A percentile compares a stretch with the other conserved stretches of the same genome.
Evolutionary conservation across 2,888 invertebrate genomes (phyloP).

Genomic region (Incurvaria masculella): DNA sequence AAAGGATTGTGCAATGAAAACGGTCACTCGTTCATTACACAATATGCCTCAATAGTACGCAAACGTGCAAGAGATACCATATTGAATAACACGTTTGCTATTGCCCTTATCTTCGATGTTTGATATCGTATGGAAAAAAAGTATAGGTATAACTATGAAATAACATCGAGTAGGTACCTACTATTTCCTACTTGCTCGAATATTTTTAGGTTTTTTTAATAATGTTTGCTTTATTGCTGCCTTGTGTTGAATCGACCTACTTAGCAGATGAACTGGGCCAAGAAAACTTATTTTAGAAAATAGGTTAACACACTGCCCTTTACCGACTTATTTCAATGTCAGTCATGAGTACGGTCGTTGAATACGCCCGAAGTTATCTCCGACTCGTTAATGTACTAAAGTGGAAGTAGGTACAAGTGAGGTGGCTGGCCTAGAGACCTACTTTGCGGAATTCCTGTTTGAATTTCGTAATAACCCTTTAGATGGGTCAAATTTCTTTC

Average conservation of each 20-base stretch:
- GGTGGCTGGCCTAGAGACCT: conserved; percentile 90
- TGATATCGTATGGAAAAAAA: no score
- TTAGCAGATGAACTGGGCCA: conserved; percentile 28
- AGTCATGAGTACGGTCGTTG: conserved; percentile 63
- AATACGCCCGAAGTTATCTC: conserved; percentile 68
- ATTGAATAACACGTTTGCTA: no score
- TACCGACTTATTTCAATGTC: conserved; percentile 58
- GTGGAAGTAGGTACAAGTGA: conserved; percentile 69
- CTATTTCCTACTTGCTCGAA: no score
- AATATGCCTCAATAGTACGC: conserved; percentile 49
- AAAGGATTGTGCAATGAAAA: conserved; percentile 59
- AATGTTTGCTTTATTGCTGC: neutral
- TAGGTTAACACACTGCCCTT: conserved; percentile 53
- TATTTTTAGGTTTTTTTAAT: conserved; percentile 15
- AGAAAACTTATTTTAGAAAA: conserved; percentile 40
- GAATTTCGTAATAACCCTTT: conserved; percentile 31
- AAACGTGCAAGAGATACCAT: no score
- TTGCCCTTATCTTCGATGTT: no score
- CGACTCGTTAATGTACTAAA: conserved; percentile 64
- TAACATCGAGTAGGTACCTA: no score
- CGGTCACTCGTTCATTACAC: conserved; percentile 57
- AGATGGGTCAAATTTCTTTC: conserved; percentile 15
- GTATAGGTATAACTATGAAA: no score
- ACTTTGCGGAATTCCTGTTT: conserved; percentile 57
- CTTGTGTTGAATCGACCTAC: neutral